Evolutionary conservation across 2,888 invertebrate genomes (phyloP), one percentile per base, ranked within the genome.

Genomic region (Lochmaea crataegi): DNA sequence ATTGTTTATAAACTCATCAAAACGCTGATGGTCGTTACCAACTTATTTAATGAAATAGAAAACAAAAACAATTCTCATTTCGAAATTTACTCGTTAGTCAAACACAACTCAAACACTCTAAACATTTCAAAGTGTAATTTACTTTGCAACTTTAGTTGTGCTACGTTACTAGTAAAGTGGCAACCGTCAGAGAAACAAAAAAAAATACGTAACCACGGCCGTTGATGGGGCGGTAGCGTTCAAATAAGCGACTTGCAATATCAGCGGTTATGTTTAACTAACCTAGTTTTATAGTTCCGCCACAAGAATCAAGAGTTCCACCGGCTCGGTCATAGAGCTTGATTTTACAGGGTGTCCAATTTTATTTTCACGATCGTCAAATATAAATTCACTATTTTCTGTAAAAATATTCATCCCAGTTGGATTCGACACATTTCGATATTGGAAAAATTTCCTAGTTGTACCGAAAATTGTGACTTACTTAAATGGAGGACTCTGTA

Each of bases 191-290:
- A 16, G 41, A 63, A 63, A 63, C 61, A 63, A 42, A 42, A 60
- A 42, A 60, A 32, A n/a, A 16, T 61, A 61, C 16, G 14, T 41
- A 41, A 16, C 61, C 61, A 16, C 32, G 16, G 18, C 16, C 61
- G 41, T 38, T 16, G 41, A 61, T 61, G 61, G 41, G 61, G 61
- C 61, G 61, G 61, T 42, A 22, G 53, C 38, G 61, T 63, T 63
- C 61, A 42, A 63, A 63, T 38, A 61, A 61, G 61, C 61, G 69
- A 69, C 63, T 69, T 64, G 69, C 63, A 69, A 69, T 70, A 70
- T 70, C 70, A 70, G 70, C 70, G 70, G 70, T 70, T 64, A 64
- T 70, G 65, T 70, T 70, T 70, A 70, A 70, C 70, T 70, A 70
- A 70, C 70, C 64, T 42, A 70, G 65, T 70, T 70, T 65, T 70